Evolutionary conservation across 2,888 invertebrate species (phyloP).

Genomic region (Glaucopsyche alexis): DNA sequence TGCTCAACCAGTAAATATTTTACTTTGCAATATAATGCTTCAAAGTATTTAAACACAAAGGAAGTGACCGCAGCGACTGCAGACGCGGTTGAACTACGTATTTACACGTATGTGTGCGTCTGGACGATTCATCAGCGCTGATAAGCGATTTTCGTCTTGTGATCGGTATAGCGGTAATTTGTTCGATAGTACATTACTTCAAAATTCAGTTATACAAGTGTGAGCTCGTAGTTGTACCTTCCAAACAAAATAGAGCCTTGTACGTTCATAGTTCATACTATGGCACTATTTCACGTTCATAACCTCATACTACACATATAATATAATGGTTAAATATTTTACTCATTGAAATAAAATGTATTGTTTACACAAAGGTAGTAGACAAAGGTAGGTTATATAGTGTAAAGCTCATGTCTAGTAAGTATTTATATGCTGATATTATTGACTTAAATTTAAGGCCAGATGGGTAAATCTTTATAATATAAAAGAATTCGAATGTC

Average conservation of each 20-base stretch:
- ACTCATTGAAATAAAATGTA: neutral
- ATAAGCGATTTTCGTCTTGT: no score
- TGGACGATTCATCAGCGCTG: no score
- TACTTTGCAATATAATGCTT: no score
- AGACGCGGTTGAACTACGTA: no score
- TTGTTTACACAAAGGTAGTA: conserved; percentile 17
- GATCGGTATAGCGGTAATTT: no score
- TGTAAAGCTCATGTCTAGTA: neutral
- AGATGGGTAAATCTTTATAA: no score
- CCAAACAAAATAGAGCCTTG: conserved; percentile 12
- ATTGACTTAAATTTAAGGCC: no score
- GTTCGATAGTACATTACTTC: neutral
- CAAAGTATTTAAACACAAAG: no score
- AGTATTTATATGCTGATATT: neutral
- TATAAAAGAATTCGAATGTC: no score
- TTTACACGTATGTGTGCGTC: no score
- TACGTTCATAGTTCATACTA: conserved; percentile 41
- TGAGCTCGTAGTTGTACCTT: neutral
- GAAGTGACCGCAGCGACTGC: no score
- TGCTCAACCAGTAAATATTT: no score
- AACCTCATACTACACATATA: conserved; percentile 31
- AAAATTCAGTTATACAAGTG: neutral
- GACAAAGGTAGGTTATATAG: neutral
- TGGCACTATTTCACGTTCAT: conserved; percentile 70
- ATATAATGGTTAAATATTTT: conserved; percentile 16